Base-by-base conservation (phyloP, 1,140 invertebrate species). In the Tyrophagus putrescentiae region DNA sequence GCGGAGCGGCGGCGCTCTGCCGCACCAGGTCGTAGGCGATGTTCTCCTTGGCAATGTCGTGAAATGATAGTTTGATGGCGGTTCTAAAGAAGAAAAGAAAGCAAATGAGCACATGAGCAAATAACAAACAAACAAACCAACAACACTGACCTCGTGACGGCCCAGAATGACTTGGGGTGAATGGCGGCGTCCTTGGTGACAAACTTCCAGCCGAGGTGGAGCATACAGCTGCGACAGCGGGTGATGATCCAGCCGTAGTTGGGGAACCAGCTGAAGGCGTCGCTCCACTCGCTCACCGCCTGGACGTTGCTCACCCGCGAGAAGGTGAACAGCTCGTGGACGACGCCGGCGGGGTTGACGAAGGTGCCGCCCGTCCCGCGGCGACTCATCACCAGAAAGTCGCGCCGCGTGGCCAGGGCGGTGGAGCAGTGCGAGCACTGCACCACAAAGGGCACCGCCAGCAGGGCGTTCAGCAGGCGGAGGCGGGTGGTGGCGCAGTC, bases 221-320 rank as follows among this genome's bases (percentile, higher is more conserved):
- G 72, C 21, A 71, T 66, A 69, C 86, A 89, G 13, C 69, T 65
- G 57, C 71, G 69, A 65, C 86, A 89, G 50, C 79, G 71, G 7
- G 79, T 79, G 56, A 86, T 83, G 31, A 79, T 84, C 86, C 85
- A 89, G 16, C 82, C 78, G 71, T 87, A 87, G 81, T 84, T 86
- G 29, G 87, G 85, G 71, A 90, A 90, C 87, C 87, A 90, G 63
- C 80, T 83, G 67, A 81, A 83, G 65, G 84, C 77, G 21, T 78
- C 79, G 1, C 82, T 83, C 6, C 83, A 73, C 45, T 68, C 68
- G 0, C 76, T 75, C 31, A 75, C 72, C n/a, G 81, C 70, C 5
- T 68, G 68, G 27, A 85, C 71, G 64, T 39, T 31, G 7, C 18
- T 69, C 0, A 80, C 79, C 57, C 78, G 75, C 64, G 77, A 75